phyloP scores from a whole-genome alignment of 1,140 invertebrate genomes.

The Calosoma granatense region DNA sequence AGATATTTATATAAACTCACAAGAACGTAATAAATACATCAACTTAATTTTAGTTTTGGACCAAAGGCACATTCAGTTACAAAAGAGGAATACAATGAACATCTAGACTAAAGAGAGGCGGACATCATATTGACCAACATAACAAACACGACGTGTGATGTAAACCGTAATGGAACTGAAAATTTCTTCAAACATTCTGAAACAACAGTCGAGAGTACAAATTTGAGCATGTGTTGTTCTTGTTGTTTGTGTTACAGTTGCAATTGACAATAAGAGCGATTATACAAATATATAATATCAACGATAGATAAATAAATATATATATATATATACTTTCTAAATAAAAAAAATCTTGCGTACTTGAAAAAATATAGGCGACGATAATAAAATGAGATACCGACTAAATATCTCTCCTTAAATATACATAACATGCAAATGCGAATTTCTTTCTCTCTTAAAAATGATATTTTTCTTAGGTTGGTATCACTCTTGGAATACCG shows the following conservation, averaged over 20 bases:
- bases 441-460: neutral
- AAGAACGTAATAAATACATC: neutral
- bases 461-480: neutral
- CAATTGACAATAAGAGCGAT: no score
- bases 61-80: conserved; percentile 4
- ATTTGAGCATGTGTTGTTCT: neutral
- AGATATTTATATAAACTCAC: neutral
- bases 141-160: no score
- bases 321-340: conserved; percentile 1
- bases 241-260: no score
- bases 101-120: neutral
- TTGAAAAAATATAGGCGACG: neutral
- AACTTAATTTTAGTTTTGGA: neutral
- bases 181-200: no score
- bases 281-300: neutral
- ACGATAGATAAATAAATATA: neutral
- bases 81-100: neutral
- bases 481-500: neutral
- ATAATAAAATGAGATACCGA: neutral
- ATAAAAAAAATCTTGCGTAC: no score
- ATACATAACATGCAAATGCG: no score
- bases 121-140: no score
- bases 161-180: no score
- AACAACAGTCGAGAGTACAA: no score
- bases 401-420: no score